Conservation (phyloP, 2,797 vertebrate species). For the Melopsittacus undulatus region DNA sequence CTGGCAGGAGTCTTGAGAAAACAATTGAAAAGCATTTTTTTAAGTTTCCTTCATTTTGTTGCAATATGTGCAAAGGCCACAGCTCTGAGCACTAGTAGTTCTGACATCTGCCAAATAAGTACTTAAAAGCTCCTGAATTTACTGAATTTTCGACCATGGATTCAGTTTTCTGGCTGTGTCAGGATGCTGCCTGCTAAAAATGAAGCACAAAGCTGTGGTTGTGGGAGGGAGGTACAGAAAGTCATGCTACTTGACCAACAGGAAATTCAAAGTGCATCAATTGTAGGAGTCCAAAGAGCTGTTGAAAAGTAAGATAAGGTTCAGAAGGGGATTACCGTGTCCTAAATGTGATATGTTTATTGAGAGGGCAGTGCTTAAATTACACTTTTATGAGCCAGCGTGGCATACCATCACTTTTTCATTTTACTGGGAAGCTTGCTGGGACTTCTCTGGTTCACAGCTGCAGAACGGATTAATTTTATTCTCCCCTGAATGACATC, state of each 20-base stretch:
- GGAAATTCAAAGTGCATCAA: constrained; percentile 73
- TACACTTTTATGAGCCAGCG: constrained; percentile 63
- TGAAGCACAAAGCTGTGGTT: constrained; percentile 16
- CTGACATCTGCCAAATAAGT: constrained; percentile 49
- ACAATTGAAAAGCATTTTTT: constrained; percentile 61
- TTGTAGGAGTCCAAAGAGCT: constrained; percentile 69
- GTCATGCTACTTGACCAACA: constrained; percentile 71
- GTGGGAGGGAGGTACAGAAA: constrained; percentile 64
- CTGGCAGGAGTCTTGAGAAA: constrained; percentile 56
- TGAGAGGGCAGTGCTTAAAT: constrained; percentile 57
- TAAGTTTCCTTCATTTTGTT: constrained; percentile 44
- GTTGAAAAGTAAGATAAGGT: constrained; percentile 75
- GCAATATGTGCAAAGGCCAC: constrained; percentile 22
- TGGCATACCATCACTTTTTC: constrained; percentile 64
- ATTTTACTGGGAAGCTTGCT: constrained; percentile 41
- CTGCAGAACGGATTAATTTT: constrained; percentile 60
- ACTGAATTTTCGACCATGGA: not conserved
- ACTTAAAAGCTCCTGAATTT: constrained; percentile 29
- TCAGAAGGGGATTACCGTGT: constrained; percentile 69
- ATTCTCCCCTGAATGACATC: constrained; percentile 51
- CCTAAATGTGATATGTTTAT: constrained; percentile 62
- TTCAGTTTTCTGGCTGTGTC: constrained; percentile 26
- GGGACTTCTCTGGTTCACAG: constrained; percentile 56
- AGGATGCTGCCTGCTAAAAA: constrained; percentile 53
- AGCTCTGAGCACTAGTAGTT: not conserved